Base-by-base conservation (phyloP, 2,113 vertebrate genomes). In the Phylloscopus trochiloides region DNA sequence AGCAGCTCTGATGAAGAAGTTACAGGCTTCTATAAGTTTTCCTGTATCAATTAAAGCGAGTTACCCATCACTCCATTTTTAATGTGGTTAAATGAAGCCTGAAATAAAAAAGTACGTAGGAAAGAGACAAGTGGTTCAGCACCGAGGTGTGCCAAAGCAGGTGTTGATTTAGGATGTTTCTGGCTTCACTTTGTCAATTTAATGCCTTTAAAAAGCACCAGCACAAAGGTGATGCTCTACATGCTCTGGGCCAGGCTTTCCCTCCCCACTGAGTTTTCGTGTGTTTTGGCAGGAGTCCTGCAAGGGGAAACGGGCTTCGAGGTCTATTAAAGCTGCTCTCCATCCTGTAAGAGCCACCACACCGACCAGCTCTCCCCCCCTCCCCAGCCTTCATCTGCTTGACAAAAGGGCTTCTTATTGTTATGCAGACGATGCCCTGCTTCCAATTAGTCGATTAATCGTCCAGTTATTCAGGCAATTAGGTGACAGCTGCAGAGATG, bases 401-500 rank as follows among this genome's bases (percentile, higher is more conserved):
- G 92, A 96, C 97, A 97, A 98, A 97, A 95, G 92, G 94, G 84
- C 70, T 95, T 86, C 97, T 97, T 97, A 97, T 98, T 97, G 88
- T 71, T 82, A 92, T 85, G 88, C 97, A 97, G 96, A 95, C 89
- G 72, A 94, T 95, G 95, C 97, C 82, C 87, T 94, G 96, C 96
- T 96, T 97, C 94, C 97, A 97, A 97, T 98, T 97, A 98, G 97
- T 96, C 81, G 72, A 97, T 97, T 97, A 98, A 98, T 97, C 95
- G 94, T 96, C 96, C 97, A 97, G 98, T 96, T 98, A 97, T 97
- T 97, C 97, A 97, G 97, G 97, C 97, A 97, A 97, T 98, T 97
- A 98, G 95, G 92, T 94, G 94, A 94, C 97, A 98, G 98, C 98
- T 98, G 96, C 97, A 78, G 82, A 66, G 79, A 94, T 96, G 95